Percentiles rank a stretch among this genome's conserved stretches.
phyloP scores from a whole-genome alignment of 92 coral and sea anemone genomes.

The Plumapathes pennacea region DNA sequence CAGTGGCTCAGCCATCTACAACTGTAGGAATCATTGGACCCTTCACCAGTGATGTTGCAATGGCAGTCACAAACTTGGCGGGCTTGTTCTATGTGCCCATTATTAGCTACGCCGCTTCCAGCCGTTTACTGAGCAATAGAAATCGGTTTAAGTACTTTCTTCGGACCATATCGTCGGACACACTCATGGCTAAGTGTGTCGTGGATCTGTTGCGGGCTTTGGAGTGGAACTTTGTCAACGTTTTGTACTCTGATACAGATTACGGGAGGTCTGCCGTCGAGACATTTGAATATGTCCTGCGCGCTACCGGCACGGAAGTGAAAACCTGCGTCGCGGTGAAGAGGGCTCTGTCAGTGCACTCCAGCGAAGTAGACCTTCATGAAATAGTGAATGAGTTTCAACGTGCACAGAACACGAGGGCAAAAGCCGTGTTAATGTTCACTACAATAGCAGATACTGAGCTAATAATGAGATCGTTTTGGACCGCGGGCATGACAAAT shows the following conservation, averaged over 20 bases:
- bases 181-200: constrained; percentile 62
- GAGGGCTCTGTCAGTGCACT: constrained; percentile 54
- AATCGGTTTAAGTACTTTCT: constrained; percentile 78
- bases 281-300: constrained; percentile 63
- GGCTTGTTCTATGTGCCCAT: constrained; percentile 91
- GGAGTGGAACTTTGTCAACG: constrained; percentile 75
- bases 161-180: constrained; percentile 76
- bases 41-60: constrained; percentile 78
- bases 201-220: constrained; percentile 64
- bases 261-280: constrained; percentile 88
- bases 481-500: constrained; percentile 41
- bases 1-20: constrained; percentile 9
- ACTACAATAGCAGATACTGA: constrained; percentile 74
- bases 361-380: constrained; percentile 18
- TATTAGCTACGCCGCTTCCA: constrained; percentile 68
- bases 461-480: constrained; percentile 51
- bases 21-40: constrained; percentile 77
- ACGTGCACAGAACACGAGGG: constrained; percentile 25
- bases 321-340: constrained; percentile 73
- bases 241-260: constrained; percentile 83
- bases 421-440: constrained; percentile 65
- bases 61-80: constrained; percentile 80
- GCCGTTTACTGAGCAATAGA: constrained; percentile 77
- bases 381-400: constrained; percentile 35
- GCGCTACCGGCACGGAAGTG: constrained; percentile 13